These are phyloP conservation scores for Stictonetta naevosa DNA, from an alignment of 2,113 vertebrate genomes.

Conservation along the genomic window DNA sequence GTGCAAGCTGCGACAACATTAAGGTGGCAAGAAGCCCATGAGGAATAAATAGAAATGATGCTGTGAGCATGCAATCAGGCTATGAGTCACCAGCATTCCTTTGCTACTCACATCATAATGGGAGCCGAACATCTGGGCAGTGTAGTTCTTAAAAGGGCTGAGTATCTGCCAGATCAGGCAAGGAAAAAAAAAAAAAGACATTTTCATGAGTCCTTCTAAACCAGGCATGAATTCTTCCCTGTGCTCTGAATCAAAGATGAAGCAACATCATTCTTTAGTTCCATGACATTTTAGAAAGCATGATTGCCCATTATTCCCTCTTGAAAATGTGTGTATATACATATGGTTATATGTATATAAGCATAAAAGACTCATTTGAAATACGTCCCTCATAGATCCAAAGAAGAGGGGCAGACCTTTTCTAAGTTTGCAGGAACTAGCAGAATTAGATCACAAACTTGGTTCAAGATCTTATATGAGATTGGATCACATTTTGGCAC, in stretches of 20 bases:
- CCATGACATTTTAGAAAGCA: not conserved
- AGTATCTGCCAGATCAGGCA: not conserved
- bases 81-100: not conserved
- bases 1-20: not conserved
- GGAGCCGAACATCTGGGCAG: not conserved
- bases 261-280: not conserved
- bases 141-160: not conserved
- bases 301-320: not conserved
- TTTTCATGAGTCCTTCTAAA: accelerated
- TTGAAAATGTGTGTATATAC: not conserved
- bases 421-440: not conserved
- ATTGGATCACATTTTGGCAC: not conserved
- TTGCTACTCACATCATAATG: accelerated
- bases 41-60: slow-evolving; percentile 21
- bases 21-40: not conserved
- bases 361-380: not conserved
- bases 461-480: not conserved
- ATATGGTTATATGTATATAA: too few species aligned
- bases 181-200: too few species aligned
- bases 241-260: not conserved
- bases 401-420: not conserved
- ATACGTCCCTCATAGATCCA: not conserved
- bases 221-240: not conserved
- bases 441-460: not conserved
- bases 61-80: not conserved